A percentile compares a stretch with the other conserved stretches of the same genome.
Conservation (phyloP, 2,888 invertebrate species). For the Caenorhabditis sp. region DNA sequence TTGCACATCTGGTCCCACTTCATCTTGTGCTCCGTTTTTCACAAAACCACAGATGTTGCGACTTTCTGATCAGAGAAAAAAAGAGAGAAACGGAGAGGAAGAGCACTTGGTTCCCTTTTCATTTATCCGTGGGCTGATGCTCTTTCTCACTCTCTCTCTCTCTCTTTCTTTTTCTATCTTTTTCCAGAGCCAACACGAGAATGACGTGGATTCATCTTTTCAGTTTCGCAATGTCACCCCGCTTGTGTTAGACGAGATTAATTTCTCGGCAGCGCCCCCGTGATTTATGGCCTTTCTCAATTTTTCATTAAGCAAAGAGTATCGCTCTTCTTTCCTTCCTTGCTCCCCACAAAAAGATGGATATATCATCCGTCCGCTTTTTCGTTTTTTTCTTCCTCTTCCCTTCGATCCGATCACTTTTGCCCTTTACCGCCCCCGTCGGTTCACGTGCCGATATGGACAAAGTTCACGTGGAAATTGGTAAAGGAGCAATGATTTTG, state of each 20-base stretch:
- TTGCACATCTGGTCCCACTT: not conserved
- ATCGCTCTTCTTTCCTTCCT: not conserved
- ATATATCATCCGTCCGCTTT: not conserved
- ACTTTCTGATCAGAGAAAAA: no score
- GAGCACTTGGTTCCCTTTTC: no score
- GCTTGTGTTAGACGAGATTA: not conserved
- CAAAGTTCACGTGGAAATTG: not conserved
- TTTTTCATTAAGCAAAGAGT: constrained; percentile 8
- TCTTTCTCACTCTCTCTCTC: not conserved
- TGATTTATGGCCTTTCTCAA: constrained; percentile 10
- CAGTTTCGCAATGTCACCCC: not conserved
- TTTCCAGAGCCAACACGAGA: no score
- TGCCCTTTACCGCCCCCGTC: not conserved
- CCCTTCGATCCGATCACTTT: not conserved
- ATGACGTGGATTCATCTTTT: no score
- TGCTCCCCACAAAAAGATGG: no score
- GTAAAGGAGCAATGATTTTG: no score
- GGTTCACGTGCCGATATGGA: not conserved
- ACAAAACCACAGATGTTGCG: no score
- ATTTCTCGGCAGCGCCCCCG: not conserved
- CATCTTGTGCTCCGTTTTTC: not conserved
- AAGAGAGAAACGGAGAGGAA: no score
- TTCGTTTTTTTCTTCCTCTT: not conserved
- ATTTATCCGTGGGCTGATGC: no score
- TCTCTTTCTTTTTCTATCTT: not conserved